phyloP scores from a whole-genome alignment of 2,113 vertebrate species.

The Sterna hirundo region DNA sequence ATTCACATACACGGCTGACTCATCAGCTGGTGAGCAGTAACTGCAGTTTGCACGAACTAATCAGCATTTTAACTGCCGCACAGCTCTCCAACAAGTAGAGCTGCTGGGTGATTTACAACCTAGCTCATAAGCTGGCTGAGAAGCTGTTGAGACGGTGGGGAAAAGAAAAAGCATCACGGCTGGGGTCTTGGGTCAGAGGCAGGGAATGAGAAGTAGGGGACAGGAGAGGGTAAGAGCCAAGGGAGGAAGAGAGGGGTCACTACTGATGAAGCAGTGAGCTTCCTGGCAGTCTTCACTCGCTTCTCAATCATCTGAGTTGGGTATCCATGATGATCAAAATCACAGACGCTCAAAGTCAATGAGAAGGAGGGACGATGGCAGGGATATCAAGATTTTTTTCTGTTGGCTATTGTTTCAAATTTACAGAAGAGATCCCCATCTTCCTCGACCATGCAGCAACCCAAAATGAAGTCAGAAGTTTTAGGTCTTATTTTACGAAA shows the following conservation, averaged over 20 bases:
- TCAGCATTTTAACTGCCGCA: conserved; percentile 13
- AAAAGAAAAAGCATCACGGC: not conserved
- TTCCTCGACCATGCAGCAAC: not conserved
- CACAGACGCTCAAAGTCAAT: not conserved
- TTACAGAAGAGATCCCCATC: not conserved
- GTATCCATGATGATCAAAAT: not conserved
- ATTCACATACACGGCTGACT: not conserved
- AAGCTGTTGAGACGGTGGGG: not conserved
- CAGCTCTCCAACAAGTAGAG: not conserved
- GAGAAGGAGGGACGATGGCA: not conserved
- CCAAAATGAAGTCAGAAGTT: not conserved
- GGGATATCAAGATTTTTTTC: not conserved
- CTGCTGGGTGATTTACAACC: not conserved
- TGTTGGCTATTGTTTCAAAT: not conserved
- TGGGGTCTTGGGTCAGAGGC: not conserved
- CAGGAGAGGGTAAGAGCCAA: not conserved
- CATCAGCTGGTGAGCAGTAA: not conserved
- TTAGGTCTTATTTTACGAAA: not conserved
- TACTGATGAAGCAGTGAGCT: not conserved
- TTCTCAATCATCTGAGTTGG: not conserved
- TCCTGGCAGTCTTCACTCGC: not conserved
- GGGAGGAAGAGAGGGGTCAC: not conserved
- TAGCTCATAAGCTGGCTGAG: not conserved
- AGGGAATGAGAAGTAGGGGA: not conserved
- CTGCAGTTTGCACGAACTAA: not conserved